phyloP scores from a whole-genome alignment of 2,888 invertebrate species.

The Drosophila longiperda region DNA sequence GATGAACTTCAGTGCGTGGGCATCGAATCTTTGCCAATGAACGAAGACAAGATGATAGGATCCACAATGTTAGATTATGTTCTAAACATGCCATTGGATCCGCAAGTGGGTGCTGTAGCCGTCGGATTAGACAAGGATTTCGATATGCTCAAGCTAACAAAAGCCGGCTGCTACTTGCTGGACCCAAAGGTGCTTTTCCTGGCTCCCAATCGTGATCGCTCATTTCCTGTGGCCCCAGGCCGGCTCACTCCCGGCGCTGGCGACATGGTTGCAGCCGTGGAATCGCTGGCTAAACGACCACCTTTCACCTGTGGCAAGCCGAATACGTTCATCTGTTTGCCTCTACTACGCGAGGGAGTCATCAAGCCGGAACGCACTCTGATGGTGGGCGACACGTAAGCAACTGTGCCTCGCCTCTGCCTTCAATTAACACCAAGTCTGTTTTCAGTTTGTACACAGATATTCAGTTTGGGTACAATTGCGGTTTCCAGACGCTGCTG shows the following conservation, averaged over 20 bases:
- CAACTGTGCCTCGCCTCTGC: background rate
- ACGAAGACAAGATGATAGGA: background rate
- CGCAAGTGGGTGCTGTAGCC: slow-evolving; percentile 59
- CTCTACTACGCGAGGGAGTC: slow-evolving; percentile 45
- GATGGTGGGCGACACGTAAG: slow-evolving; percentile 68
- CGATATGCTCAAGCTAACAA: slow-evolving; percentile 39
- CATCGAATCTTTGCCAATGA: slow-evolving; percentile 39
- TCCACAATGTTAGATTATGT: slow-evolving; percentile 23
- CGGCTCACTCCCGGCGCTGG: slow-evolving; percentile 47
- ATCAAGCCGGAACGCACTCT: slow-evolving; percentile 59
- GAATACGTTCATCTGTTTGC: slow-evolving; percentile 45
- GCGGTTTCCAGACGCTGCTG: slow-evolving; percentile 65
- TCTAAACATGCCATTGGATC: slow-evolving; percentile 32
- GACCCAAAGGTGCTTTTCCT: slow-evolving; percentile 44
- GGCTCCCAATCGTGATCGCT: slow-evolving; percentile 58
- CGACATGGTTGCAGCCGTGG: slow-evolving; percentile 53
- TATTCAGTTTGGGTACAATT: slow-evolving; percentile 64
- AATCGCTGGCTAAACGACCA: slow-evolving; percentile 31
- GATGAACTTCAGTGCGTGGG: slow-evolving; percentile 53
- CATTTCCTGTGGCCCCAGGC: slow-evolving; percentile 7
- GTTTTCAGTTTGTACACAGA: slow-evolving; percentile 52
- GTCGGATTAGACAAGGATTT: slow-evolving; percentile 57
- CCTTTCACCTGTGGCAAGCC: slow-evolving; percentile 67
- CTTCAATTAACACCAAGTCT: background rate
- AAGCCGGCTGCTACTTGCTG: slow-evolving; percentile 48